Evolutionary conservation across 2,113 vertebrate species (phyloP).

Genomic region (Lepisosteus oculatus): DNA sequence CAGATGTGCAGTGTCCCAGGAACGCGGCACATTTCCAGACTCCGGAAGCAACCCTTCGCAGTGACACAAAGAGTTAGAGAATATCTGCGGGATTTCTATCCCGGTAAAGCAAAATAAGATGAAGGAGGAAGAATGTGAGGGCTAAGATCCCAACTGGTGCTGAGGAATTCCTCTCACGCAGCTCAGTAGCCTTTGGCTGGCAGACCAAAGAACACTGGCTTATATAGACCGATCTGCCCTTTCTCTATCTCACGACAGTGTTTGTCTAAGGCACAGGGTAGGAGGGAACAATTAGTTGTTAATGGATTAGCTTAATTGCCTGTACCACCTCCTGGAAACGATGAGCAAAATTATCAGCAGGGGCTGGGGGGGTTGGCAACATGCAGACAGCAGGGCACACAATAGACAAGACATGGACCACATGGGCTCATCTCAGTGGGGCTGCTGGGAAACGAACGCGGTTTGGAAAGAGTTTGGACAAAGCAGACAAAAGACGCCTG

Average conservation of each 20-base stretch:
- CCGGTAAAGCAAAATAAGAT: too few relatives aligned
- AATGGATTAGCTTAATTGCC: constrained; percentile 80
- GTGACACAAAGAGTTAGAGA: neutral
- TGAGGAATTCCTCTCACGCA: constrained; percentile 5
- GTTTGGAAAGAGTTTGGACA: constrained; percentile 5
- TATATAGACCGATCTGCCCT: constrained; percentile 58
- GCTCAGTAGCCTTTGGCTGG: constrained; percentile 14
- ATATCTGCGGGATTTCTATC: too few relatives aligned
- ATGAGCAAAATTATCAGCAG: constrained; percentile 50
- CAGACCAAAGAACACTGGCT: neutral
- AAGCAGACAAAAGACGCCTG: constrained; percentile 1
- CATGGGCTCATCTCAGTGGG: constrained; percentile 6
- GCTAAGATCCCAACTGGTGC: neutral
- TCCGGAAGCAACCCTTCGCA: neutral
- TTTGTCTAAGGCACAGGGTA: constrained; percentile 71
- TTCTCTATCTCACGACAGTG: constrained; percentile 38
- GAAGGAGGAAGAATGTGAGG: neutral
- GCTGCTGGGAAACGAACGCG: constrained; percentile 9
- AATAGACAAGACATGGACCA: neutral
- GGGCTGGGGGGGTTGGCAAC: neutral
- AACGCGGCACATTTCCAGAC: constrained; percentile 34
- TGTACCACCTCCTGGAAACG: constrained; percentile 49
- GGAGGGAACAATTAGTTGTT: constrained; percentile 85
- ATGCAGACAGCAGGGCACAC: constrained; percentile 9
- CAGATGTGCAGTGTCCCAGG: constrained; percentile 29